These are phyloP conservation scores for Oreonectes daqikongensis DNA, from an alignment of 2,797 vertebrate species.

Conservation along the genomic window DNA sequence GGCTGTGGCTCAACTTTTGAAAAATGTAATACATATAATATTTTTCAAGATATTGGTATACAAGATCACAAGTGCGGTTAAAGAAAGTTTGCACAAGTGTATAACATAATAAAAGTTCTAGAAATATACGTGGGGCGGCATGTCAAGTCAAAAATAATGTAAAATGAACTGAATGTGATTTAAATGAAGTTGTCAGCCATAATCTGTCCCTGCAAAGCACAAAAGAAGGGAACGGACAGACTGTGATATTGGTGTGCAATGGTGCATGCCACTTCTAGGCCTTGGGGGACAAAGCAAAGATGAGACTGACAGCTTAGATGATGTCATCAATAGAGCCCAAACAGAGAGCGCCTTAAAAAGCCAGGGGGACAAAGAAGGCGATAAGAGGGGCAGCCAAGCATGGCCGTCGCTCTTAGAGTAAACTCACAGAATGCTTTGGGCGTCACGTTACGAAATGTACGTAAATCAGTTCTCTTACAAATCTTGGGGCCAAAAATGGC, in stretches of 20 bases:
- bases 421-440: constrained; percentile 61
- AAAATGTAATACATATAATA: too few species aligned
- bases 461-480: neutral
- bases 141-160: constrained; percentile 65
- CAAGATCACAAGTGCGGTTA: too few species aligned
- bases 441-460: neutral
- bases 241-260: constrained; percentile 68
- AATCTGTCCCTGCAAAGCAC: constrained; percentile 62
- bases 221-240: constrained; percentile 46
- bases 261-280: constrained; percentile 67
- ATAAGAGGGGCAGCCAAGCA: constrained; percentile 71
- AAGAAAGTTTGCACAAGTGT: too few species aligned
- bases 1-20: too few species aligned
- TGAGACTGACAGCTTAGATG: constrained; percentile 74
- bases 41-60: too few species aligned
- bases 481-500: neutral
- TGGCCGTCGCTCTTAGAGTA: constrained; percentile 59
- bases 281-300: constrained; percentile 65
- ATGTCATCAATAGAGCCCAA: constrained; percentile 77
- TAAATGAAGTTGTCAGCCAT: constrained; percentile 76
- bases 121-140: constrained; percentile 46
- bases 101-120: neutral
- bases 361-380: constrained; percentile 60
- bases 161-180: constrained; percentile 76
- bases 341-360: constrained; percentile 64